Percentiles rank a stretch among this genome's conserved stretches.
phyloP scores from a whole-genome alignment of 2,113 vertebrate genomes.

The Otis tarda region DNA sequence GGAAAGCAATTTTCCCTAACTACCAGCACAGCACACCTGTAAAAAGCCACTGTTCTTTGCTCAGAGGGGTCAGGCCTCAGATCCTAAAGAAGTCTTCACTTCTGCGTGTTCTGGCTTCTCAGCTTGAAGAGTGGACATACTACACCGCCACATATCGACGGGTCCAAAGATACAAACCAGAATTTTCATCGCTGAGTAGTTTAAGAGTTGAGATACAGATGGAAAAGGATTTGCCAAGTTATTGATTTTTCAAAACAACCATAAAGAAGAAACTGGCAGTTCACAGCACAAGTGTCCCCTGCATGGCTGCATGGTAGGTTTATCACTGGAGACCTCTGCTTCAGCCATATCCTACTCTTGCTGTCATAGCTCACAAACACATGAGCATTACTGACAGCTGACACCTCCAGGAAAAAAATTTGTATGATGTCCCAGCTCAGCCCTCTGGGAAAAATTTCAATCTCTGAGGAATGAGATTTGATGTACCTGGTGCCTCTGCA shows the following conservation, averaged over 20 bases:
- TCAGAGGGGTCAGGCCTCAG: background rate
- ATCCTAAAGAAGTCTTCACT: background rate
- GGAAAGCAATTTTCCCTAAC: background rate
- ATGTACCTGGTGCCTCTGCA: background rate
- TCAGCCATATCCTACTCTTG: background rate
- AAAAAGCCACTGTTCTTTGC: background rate
- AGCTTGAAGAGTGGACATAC: background rate
- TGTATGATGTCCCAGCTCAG: background rate
- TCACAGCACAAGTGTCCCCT: background rate
- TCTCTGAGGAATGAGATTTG: background rate
- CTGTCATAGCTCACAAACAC: background rate
- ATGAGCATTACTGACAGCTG: background rate
- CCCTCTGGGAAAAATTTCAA: background rate
- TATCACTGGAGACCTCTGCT: background rate
- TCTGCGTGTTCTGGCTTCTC: background rate
- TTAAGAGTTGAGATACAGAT: background rate
- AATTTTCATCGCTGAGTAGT: background rate
- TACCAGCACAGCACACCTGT: background rate
- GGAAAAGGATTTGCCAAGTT: background rate
- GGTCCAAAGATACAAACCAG: background rate
- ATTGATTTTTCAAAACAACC: background rate
- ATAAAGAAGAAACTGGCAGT: background rate
- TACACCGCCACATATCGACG: rapidly evolving
- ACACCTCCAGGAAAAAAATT: background rate
- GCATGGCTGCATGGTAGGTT: background rate